Base-by-base conservation (phyloP, 2,113 vertebrate genomes). In the Colaptes auratus region DNA sequence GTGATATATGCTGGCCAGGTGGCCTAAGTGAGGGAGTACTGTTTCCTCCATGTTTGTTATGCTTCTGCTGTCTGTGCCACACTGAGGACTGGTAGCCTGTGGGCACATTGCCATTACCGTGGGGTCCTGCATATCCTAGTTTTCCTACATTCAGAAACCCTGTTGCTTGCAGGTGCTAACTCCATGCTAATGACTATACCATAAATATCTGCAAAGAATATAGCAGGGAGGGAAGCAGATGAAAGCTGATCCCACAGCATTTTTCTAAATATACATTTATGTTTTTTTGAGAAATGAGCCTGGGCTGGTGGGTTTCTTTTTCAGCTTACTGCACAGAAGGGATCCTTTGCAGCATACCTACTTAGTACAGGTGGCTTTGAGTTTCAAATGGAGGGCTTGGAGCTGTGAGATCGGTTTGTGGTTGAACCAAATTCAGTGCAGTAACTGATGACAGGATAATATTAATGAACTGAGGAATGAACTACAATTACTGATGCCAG, bases 21-120 rank as follows among this genome's bases (percentile, higher is more conserved):
- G 1, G 2, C 44, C 31, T 66, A 65, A 59, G 55, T 50, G 36
- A 70, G 17, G 28, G 55, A 81, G 10, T 17, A 42, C 88, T 82
- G 20, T 24, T 69, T 14, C 18, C 15, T 83, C 39, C 16, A 10
- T 0, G 0, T 46, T 71, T 76, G 8, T 70, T 76, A 13, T n/a
- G 19, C 31, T 67, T 79, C 71, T 88, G 75, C 11, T 28, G 4
- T 10, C 3, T 44, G 35, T 70, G 25, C 33, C 33, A 20, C 20
- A 9, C 5, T 48, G 39, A 58, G 19, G 15, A 28, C 31, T 8
- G 3, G 36, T 53, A 31, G 30, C 5, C 33, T 42, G 5, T 48
- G 44, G 28, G 21, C 10, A 55, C 20, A 15, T 7, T 35, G 31
- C 16, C 17, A 10, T 52, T 79, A 50, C 61, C 0, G 0, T 46